Percentiles rank a stretch among this genome's conserved stretches.
phyloP scores from a whole-genome alignment of 2,797 vertebrate genomes.

The Melopsittacus undulatus region DNA sequence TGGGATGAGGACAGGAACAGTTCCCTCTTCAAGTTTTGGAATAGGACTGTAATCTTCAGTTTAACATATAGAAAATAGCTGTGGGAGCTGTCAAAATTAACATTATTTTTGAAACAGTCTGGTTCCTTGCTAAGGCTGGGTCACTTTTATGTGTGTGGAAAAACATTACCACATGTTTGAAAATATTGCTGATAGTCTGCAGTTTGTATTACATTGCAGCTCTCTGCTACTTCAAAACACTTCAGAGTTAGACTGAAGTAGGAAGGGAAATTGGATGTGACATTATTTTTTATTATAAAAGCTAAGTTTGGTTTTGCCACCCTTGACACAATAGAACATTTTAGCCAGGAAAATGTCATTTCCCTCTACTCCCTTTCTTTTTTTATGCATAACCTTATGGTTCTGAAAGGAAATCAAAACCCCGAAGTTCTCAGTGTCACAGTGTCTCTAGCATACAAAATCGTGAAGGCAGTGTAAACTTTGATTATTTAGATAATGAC shows the following conservation, averaged over 20 bases:
- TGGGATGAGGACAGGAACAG: not conserved
- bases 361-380: not conserved
- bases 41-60: conserved; percentile 73
- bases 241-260: conserved; percentile 78
- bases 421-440: not conserved
- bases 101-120: conserved; percentile 77
- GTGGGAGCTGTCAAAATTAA: conserved; percentile 83
- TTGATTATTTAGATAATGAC: not conserved
- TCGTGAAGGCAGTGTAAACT: not conserved
- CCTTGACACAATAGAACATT: conserved; percentile 41
- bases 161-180: conserved; percentile 91
- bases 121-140: conserved; percentile 77
- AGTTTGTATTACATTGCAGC: conserved; percentile 78
- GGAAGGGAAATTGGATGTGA: conserved; percentile 87
- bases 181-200: conserved; percentile 84
- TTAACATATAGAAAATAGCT: conserved; percentile 78
- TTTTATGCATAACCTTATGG: not conserved
- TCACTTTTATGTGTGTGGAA: conserved; percentile 85
- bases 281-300: conserved; percentile 89
- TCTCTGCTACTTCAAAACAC: conserved; percentile 84
- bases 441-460: not conserved
- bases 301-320: conserved; percentile 78
- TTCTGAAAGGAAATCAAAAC: not conserved
- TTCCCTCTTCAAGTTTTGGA: conserved; percentile 63
- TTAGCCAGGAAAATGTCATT: not conserved